A percentile compares a stretch with the other conserved stretches of the same genome.
These are phyloP conservation scores for Crossaster papposus DNA, from an alignment of 53 echinoderm and acorn worm genomes.

Conservation along the genomic window DNA sequence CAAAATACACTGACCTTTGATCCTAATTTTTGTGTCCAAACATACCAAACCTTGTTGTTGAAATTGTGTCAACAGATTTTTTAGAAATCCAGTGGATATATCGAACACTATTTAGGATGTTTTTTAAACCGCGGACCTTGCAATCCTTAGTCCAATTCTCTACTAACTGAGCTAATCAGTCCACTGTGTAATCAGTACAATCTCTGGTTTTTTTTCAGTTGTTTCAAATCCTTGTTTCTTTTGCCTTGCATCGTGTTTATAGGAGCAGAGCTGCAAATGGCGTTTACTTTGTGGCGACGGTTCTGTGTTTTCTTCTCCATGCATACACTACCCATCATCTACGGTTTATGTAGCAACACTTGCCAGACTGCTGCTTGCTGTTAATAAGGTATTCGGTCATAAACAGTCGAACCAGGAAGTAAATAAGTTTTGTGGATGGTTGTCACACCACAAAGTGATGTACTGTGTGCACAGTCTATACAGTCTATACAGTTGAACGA, in stretches of 20 bases:
- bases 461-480: neutral
- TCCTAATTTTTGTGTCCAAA: too few species aligned
- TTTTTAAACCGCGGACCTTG: too few species aligned
- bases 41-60: too few species aligned
- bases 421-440: neutral
- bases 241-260: neutral
- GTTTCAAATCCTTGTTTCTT: neutral
- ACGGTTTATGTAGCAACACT: conserved; percentile 77
- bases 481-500: too few species aligned
- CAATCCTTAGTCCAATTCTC: too few species aligned
- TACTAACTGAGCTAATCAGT: too few species aligned
- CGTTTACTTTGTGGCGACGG: conserved; percentile 73
- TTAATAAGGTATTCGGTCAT: conserved; percentile 51
- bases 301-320: conserved; percentile 86
- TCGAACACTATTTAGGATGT: too few species aligned
- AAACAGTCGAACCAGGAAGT: neutral
- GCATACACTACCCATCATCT: conserved; percentile 50
- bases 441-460: neutral
- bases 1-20: too few species aligned
- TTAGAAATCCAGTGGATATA: too few species aligned
- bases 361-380: conserved; percentile 60
- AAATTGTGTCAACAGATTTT: too few species aligned
- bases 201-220: neutral
- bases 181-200: neutral
- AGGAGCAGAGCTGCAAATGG: conserved; percentile 71